A percentile compares a stretch with the other conserved stretches of the same genome.
Evolutionary conservation across 2,888 invertebrate species (phyloP).

Genomic region (Latrodectus hesperus): DNA sequence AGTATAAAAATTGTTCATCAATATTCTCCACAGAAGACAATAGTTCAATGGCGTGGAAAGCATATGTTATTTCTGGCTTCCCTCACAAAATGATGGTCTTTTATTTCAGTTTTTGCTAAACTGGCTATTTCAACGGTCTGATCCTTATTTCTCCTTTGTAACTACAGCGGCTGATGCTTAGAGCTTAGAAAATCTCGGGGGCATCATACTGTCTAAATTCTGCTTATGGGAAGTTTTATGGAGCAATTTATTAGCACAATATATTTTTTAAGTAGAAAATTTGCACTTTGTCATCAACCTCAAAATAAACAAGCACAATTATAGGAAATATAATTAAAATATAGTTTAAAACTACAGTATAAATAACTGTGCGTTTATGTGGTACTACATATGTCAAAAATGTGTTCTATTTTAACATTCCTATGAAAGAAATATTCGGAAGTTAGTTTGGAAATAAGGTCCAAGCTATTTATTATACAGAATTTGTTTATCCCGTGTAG

Average conservation of each 20-base stretch:
- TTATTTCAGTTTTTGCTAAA: slow-evolving; percentile 37
- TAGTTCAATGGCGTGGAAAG: slow-evolving; percentile 45
- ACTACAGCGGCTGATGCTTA: slow-evolving; percentile 7
- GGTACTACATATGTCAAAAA: too few species aligned
- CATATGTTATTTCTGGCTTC: slow-evolving; percentile 44
- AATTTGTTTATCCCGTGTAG: too few species aligned
- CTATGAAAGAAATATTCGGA: too few species aligned
- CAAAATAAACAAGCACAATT: too few species aligned
- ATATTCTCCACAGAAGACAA: slow-evolving; percentile 38
- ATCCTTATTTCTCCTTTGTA: slow-evolving; percentile 41
- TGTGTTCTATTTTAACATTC: too few species aligned
- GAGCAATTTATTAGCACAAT: neutral
- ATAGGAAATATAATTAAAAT: too few species aligned
- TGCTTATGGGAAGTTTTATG: neutral
- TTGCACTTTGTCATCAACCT: too few species aligned
- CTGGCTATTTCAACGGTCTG: neutral
- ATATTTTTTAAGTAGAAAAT: too few species aligned
- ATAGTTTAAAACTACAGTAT: too few species aligned
- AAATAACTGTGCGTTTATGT: too few species aligned
- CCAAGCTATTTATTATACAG: too few species aligned
- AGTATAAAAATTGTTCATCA: slow-evolving; percentile 46
- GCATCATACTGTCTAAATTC: slow-evolving; percentile 17
- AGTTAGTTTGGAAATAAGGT: too few species aligned
- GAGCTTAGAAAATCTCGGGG: slow-evolving; percentile 27
- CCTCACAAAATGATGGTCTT: slow-evolving; percentile 24